These are phyloP conservation scores for Cantharis rufa DNA, from an alignment of 2,888 invertebrate genomes.

Conservation along the genomic window DNA sequence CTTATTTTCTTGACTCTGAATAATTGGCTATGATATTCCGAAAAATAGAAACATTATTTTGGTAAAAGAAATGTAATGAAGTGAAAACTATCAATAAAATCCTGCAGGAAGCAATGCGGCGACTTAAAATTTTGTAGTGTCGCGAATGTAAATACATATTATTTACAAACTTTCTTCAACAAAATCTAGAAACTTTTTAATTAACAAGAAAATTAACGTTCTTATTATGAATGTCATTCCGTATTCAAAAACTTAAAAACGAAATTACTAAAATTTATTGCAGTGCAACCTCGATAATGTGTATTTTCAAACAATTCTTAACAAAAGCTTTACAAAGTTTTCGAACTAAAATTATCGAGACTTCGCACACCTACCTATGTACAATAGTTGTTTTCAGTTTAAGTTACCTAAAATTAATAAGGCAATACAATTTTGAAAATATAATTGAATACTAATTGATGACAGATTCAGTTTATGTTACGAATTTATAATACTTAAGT, in stretches of 20 bases:
- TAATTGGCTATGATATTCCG: no score
- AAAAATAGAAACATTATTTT: neutral
- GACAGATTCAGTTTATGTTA: no score
- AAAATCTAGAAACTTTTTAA: neutral
- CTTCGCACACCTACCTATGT: neutral
- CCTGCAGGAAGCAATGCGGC: neutral
- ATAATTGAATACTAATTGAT: no score
- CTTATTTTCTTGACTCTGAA: no score
- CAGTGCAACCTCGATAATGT: neutral
- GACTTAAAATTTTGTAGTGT: neutral
- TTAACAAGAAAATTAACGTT: neutral
- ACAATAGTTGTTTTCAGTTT: no score
- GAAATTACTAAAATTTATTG: neutral
- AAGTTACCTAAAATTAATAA: no score
- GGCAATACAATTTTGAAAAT: no score
- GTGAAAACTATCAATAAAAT: neutral
- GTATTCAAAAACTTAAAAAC: neutral
- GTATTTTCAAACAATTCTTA: no score
- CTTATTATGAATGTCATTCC: neutral
- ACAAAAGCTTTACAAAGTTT: no score
- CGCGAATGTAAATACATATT: neutral
- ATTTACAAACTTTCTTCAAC: neutral
- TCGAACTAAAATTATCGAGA: neutral
- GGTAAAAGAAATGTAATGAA: neutral
- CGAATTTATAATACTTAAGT: no score